Evolutionary conservation across 2,888 invertebrate species (phyloP).

Genomic region (Tachystola acroxantha): DNA sequence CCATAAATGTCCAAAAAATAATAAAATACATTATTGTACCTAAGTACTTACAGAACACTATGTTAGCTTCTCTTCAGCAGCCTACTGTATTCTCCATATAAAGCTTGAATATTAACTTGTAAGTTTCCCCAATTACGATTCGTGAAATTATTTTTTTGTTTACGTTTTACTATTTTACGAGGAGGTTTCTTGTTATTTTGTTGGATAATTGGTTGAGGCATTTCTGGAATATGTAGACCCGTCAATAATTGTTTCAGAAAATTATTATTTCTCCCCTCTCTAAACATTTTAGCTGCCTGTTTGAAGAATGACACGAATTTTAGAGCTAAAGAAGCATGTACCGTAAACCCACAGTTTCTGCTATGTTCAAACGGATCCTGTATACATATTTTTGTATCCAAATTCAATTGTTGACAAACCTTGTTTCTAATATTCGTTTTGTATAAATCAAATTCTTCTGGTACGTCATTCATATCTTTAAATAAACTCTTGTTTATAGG

Average conservation of each 20-base stretch:
- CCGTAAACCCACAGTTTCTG: constrained; percentile 23
- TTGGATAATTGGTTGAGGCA: neutral
- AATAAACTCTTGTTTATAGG: constrained; percentile 18
- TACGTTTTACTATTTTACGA: neutral
- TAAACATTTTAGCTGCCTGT: constrained; percentile 15
- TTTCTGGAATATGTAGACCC: no score
- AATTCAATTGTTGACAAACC: constrained; percentile 12
- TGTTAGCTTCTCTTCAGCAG: no score
- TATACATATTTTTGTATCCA: constrained; percentile 22
- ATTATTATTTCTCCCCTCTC: constrained; percentile 5
- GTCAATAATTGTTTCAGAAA: constrained; percentile 9
- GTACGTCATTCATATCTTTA: constrained; percentile 12
- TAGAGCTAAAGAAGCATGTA: constrained; percentile 17
- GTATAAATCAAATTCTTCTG: constrained; percentile 21
- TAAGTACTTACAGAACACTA: neutral
- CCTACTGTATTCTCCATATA: neutral
- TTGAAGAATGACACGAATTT: constrained; percentile 13
- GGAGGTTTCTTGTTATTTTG: no score
- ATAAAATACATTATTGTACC: neutral
- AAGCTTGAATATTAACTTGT: neutral
- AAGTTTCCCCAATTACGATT: neutral
- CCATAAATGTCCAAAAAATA: neutral
- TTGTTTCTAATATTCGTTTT: constrained; percentile 14
- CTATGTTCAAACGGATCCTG: constrained; percentile 32
- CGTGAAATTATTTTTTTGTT: neutral